A percentile compares a stretch with the other conserved stretches of the same genome.
These are phyloP conservation scores for Acanthisitta chloris DNA, from an alignment of 2,113 vertebrate genomes.

Conservation along the genomic window DNA sequence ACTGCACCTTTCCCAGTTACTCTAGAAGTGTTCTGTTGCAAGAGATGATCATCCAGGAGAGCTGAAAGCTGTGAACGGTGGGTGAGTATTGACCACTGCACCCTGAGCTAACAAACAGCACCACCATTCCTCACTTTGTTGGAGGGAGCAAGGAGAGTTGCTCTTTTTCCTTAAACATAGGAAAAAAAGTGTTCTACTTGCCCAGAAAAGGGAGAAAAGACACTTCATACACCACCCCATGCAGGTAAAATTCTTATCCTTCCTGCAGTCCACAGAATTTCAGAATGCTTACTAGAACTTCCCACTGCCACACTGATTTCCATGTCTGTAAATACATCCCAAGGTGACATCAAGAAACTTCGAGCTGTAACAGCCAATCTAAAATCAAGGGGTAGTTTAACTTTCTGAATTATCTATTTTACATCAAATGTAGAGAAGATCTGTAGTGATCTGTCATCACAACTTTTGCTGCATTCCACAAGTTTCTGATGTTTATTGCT, in stretches of 20 bases:
- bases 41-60: background rate
- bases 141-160: background rate
- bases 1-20: accelerated
- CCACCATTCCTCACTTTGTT: background rate
- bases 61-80: background rate
- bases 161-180: background rate
- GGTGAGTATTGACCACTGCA: background rate
- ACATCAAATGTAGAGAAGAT: background rate
- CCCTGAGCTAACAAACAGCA: background rate
- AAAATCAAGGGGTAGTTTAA: background rate
- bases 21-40: background rate
- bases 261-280: background rate
- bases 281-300: background rate
- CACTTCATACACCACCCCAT: background rate
- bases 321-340: background rate
- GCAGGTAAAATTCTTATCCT: background rate
- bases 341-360: background rate
- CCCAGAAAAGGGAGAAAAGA: background rate
- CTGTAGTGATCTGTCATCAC: background rate
- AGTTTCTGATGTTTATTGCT: background rate
- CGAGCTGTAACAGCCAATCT: background rate
- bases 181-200: background rate
- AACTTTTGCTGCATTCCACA: background rate
- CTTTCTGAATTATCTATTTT: background rate
- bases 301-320: background rate